Conservation (phyloP, 2,113 vertebrate species). For the Gasterosteus aculeatus region DNA sequence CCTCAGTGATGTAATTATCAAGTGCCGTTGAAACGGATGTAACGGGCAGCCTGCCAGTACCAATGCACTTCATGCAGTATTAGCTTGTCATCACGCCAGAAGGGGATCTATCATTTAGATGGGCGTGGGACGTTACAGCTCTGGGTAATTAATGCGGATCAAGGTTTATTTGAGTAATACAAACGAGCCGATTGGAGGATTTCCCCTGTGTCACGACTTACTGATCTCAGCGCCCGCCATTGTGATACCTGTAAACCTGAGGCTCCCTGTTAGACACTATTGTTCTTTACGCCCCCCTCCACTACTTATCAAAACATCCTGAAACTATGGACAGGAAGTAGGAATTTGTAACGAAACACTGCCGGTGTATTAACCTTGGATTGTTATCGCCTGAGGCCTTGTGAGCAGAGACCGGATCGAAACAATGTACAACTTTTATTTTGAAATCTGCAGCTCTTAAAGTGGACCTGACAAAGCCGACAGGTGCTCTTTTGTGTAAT, state of each 20-base stretch:
- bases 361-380: neutral
- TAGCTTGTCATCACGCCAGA: conserved; percentile 29
- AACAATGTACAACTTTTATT: conserved; percentile 20
- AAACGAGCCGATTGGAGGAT: neutral
- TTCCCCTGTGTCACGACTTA: neutral
- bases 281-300: conserved; percentile 15
- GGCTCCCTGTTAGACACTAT: conserved; percentile 2
- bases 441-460: conserved; percentile 8
- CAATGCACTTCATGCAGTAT: neutral
- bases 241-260: conserved; percentile 7
- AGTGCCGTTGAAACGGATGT: neutral
- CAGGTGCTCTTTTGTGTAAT: conserved; percentile 44
- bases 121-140: neutral
- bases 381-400: conserved; percentile 9
- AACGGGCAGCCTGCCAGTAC: neutral
- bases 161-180: conserved; percentile 17
- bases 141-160: conserved; percentile 16
- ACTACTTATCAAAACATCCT: conserved; percentile 44
- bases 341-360: neutral
- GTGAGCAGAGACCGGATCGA: neutral
- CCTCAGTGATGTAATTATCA: neutral
- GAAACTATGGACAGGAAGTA: conserved; percentile 17
- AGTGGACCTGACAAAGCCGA: neutral
- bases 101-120: conserved; percentile 22
- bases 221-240: neutral